Evolutionary conservation across 35 echinoderm and acorn worm species (phyloP), one percentile per base, ranked within the genome.

Genomic region (Amphiura filiformis): DNA sequence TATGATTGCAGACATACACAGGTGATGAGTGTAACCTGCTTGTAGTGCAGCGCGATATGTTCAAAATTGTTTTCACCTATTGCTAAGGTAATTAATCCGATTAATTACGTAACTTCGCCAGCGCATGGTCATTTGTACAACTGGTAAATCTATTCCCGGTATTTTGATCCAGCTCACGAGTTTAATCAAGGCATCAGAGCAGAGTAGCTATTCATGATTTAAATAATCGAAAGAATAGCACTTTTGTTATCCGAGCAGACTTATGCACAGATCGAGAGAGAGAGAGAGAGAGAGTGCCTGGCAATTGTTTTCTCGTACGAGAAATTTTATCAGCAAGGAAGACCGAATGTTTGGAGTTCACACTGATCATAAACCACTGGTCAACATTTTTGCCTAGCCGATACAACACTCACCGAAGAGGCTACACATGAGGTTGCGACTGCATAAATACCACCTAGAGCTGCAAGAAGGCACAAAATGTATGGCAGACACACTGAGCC

Each of bases 351-450:
- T 1, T 0, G n/a, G 3, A 47, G 82, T 91, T 12, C 38, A 94
- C 12, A 90, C 90, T 39, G 90, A 96, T 35, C 90, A 96, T 57
- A 96, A 90, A 56, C 94, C 81, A 1, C 35, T 92, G 20, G 61
- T 93, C 61, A 64, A 86, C 12, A 89, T 96, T 18, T 93, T 89
- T 57, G 36, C 32, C 35, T 87, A 96, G 61, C 81, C 87, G 0
- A 65, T 92, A 28, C 77, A 85, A n/a, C 38, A n/a, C 18, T 78
- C 87, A 22, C 87, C 94, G 34, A 93, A 93, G 37, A 32, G 82
- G 11, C 86, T 96, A 14, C 94, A 96, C 39, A 96, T 96, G 94
- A n/a, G 81, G n/a, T 57, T 96, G 18, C 47, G 86, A 11, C 38
- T 93, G 11, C 86, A 92, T 39, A 96, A 82, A 37, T 96, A 96